Base-by-base conservation (phyloP, 2,888 invertebrate species). In the Plagodis pulveraria region DNA sequence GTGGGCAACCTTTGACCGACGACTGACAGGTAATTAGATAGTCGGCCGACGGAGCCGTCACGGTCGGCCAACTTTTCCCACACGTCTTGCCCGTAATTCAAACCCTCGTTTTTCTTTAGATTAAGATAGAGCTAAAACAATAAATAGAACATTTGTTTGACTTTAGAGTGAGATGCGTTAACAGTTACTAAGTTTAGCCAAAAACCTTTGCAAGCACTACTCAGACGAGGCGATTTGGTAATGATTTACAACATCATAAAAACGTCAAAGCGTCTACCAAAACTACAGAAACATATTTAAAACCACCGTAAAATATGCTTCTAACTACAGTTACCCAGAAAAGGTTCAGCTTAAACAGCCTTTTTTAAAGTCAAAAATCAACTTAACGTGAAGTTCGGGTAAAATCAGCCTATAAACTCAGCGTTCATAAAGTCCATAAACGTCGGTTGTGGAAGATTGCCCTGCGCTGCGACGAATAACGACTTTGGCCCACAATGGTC, bases 1-100 rank as follows among this genome's bases (percentile, higher is more conserved):
- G 64, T 65, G 66, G 64, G 61, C 73, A 72, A 81, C 84, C 86
- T 85, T 74, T 84, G 84, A 82, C 84, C 81, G 73, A 63, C 48
- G 38, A 50, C 55, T 45, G 48, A 68, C 80, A 78, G 76, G 85
- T 86, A 88, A 91, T 90, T 89, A 90, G 84, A 88, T 84, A 81
- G 80, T 76, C 83, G 71, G 74, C 73, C 50, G 43, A 67, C 80
- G 73, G 68, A 71, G 69, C 62, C 76, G 90, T 86, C 80, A 77
- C 77, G 87, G 81, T 78, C 62, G 69, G 81, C 63, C 75, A 80
- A 51, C 5, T 56, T 78, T 85, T 84, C 83, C 78, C 84, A 83
- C 80, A 78, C 79, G 76, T 76, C 76, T 74, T 74, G 72, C 66
- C 53, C 65, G 66, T 66, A 40, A 59, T 69, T 71, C 65, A 67